These are phyloP conservation scores for Dryobates pubescens DNA, from an alignment of 2,797 vertebrate genomes.

Conservation along the genomic window DNA sequence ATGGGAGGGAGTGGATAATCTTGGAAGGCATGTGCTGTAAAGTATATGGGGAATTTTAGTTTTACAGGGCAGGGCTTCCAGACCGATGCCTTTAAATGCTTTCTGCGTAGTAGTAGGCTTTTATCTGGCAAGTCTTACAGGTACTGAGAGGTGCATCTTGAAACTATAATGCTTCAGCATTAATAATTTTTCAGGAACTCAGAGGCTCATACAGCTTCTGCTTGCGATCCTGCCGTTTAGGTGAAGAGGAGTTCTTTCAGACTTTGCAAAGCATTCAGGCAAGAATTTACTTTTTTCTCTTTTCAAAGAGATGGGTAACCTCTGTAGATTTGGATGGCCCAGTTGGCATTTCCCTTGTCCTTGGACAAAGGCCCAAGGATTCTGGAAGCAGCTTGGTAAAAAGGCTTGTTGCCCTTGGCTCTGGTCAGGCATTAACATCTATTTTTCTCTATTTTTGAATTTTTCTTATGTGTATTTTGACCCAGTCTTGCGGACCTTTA, in stretches of 20 bases:
- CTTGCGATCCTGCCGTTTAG: background rate
- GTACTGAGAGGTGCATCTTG: background rate
- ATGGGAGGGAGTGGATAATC: background rate
- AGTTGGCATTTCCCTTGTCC: constrained; percentile 42
- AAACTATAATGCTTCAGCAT: background rate
- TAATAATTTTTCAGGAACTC: constrained; percentile 5
- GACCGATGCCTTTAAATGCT: background rate
- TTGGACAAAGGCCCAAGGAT: constrained; percentile 27
- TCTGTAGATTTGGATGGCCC: constrained; percentile 37
- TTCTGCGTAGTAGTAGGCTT: background rate
- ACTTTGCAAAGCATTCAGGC: constrained; percentile 7
- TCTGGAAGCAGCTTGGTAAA: constrained; percentile 31
- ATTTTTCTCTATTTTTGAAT: background rate
- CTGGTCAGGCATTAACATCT: background rate
- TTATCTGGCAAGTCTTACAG: constrained; percentile 15
- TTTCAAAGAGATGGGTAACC: constrained; percentile 36
- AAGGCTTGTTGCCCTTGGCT: background rate
- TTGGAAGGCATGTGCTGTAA: background rate
- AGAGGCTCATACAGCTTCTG: background rate
- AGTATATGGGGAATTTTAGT: background rate
- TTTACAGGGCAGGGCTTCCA: constrained; percentile 7
- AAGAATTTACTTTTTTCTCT: constrained; percentile 9
- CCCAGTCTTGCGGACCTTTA: background rate
- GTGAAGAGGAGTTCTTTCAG: constrained; percentile 13
- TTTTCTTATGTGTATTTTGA: background rate